A percentile compares a stretch with the other conserved stretches of the same genome.
Conservation (phyloP, 2,113 vertebrate species). For the Cairina moschata region DNA sequence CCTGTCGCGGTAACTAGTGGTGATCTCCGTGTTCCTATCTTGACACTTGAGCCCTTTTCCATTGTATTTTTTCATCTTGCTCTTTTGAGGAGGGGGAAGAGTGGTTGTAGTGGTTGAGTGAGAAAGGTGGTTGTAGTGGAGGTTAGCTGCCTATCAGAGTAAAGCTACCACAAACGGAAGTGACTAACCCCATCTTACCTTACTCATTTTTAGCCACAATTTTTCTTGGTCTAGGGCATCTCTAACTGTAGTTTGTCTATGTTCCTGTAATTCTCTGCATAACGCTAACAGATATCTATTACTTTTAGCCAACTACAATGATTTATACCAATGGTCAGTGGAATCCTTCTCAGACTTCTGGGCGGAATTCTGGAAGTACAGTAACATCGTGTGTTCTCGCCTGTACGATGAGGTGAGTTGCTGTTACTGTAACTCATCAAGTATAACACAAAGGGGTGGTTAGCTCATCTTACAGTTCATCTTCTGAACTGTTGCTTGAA, state of each 20-base stretch:
- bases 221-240: rapidly evolving
- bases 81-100: too few relatives aligned
- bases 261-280: background rate
- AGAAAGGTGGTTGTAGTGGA: too few relatives aligned
- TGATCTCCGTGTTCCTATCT: too few relatives aligned
- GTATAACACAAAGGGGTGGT: background rate
- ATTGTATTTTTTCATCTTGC: too few relatives aligned
- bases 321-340: conserved; percentile 95
- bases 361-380: conserved; percentile 92
- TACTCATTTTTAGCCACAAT: background rate
- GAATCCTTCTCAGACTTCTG: conserved; percentile 91
- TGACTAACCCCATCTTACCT: background rate
- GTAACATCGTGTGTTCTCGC: conserved; percentile 84
- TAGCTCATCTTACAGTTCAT: rapidly evolving
- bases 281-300: background rate
- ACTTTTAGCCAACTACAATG: conserved; percentile 85
- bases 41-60: too few relatives aligned
- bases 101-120: too few relatives aligned
- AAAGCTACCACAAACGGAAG: too few relatives aligned
- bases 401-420: conserved; percentile 88
- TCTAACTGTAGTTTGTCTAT: background rate
- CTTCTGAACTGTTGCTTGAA: background rate
- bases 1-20: too few relatives aligned
- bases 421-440: background rate
- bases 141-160: too few relatives aligned